Evolutionary conservation across 2,888 invertebrate species (phyloP), one percentile per base, ranked within the genome.

Genomic region (Ethmia dodecea): DNA sequence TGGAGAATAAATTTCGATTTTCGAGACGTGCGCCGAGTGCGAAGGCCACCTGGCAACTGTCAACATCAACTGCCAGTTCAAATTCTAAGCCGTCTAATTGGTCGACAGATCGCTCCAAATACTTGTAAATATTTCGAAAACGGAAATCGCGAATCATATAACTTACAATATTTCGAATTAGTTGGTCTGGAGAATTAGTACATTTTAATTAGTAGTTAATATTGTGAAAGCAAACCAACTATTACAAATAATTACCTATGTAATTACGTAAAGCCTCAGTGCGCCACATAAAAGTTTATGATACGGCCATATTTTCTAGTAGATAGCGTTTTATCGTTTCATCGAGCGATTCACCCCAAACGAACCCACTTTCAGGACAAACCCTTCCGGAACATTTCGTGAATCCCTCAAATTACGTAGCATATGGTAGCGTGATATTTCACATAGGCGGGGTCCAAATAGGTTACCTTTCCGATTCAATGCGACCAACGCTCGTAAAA

Each of bases 401-500:
- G 55, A 54, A 62, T 62, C 60, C 52, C 52, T 60, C 61, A 66
- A 71, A 70, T 70, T 67, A 65, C 52, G 58, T 55, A 63, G 52
- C 71, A 68, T 69, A 71, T 60, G 68, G 55, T 60, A 42, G 57
- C 58, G 60, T 69, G 64, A 70, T 75, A 76, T 73, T 72, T 74
- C 60, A 68, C 62, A 53, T 60, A 50, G 68, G 57, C 60, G 49
- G 60, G 59, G 60, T 60, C 64, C 66, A 60, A 73, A 67, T 66
- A 66, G 67, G 72, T 65, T 71, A 78, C 79, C 76, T 76, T 76
- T 75, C 63, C 71, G 66, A 78, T 80, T 74, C 74, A 70, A 55
- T 62, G 68, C 69, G 69, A 72, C 69, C 68, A 64, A 60, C 60
- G 67, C 64, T 76, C 78, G 79, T 81, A 81, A 83, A 81, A 72